Evolutionary conservation across 2,113 vertebrate genomes (phyloP), one percentile per base, ranked within the genome.

Genomic region (Eleginops maclovinus): DNA sequence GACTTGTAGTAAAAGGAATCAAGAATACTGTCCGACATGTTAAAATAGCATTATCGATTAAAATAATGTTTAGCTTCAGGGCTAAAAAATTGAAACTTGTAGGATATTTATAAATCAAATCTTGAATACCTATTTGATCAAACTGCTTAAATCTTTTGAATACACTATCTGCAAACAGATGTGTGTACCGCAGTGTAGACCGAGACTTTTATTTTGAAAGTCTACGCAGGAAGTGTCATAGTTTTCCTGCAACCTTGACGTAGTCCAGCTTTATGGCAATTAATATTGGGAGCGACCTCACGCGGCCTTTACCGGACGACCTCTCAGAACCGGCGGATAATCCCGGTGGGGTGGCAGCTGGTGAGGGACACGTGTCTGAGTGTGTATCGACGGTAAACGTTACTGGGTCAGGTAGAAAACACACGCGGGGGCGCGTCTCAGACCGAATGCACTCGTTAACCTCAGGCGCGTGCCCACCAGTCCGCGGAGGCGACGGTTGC

Each of bases 381-480:
- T 67, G 81, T 77, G 79, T 71, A 70, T 53, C 31, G 72, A 47
- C 64, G 77, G 79, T 81, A 80, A 86, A 77, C 82, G 68, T 84
- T 80, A 84, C 53, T 81, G 75, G 88, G 89, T 88, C 91, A 89
- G 90, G 88, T 90, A 84, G 78, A 87, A 87, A 76, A 89, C 66
- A 78, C 73, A 59, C 84, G 67, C 83, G 77, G 78, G 85, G 49
- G 71, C 84, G 84, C 88, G 86, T 64, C 79, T 74, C 68, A 89
- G 81, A 89, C 87, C 87, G 79, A 87, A 81, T 84, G 93, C 84
- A 94, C 93, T 72, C 93, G 84, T 89, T 94, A 84, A 93, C 93
- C 93, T 83, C 88, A 59, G 26, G 24, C 28, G 24, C 63, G 4
- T 28, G 63, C 55, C 3, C 70, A 65, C 60, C 12, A 28, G 68